Base-by-base conservation (phyloP, 2,888 invertebrate genomes). In the Nycteola revayana region DNA sequence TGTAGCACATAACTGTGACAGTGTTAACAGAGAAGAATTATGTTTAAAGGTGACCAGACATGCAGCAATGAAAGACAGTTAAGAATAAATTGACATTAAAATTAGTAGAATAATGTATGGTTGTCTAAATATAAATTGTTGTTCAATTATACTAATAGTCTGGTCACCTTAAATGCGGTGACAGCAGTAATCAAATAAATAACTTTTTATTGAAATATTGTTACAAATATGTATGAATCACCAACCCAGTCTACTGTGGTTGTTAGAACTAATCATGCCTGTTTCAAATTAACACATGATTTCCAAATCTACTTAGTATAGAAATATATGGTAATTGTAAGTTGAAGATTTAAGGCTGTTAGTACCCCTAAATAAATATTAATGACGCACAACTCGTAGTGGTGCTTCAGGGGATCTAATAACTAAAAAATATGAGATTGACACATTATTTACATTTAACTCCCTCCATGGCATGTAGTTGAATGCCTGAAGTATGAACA, bases 81-180 rank as follows among this genome's bases (percentile, higher is more conserved):
- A 14, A 14, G n/a, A n/a, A 14, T 14, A 3, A 14, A 14, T 14
- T 14, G 5, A 14, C 14, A 14, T 14, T 14, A 14, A 14, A 14
- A n/a, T n/a, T n/a, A n/a, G n/a, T n/a, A n/a, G n/a, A n/a, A n/a
- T n/a, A n/a, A n/a, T n/a, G n/a, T n/a, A n/a, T n/a, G n/a, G n/a
- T n/a, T n/a, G n/a, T n/a, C n/a, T n/a, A 18, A 18, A 18, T 18
- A 18, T 18, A 18, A 5, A 5, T 5, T 38, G 20, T 36, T 41
- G 45, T 41, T 30, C 36, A 35, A 36, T 41, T 49, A 40, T n/a
- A n/a, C n/a, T n/a, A 49, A 36, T 59, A 80, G 87, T 88, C 87
- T 88, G 87, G 85, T 75, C 87, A 86, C 86, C 87, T 87, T 78
- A 48, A 61, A 72, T 68, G 66, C 70, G 85, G 85, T 85, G 87